Conservation (phyloP, 2,888 invertebrate genomes). For the Sinodicranocentrus sp. region DNA sequence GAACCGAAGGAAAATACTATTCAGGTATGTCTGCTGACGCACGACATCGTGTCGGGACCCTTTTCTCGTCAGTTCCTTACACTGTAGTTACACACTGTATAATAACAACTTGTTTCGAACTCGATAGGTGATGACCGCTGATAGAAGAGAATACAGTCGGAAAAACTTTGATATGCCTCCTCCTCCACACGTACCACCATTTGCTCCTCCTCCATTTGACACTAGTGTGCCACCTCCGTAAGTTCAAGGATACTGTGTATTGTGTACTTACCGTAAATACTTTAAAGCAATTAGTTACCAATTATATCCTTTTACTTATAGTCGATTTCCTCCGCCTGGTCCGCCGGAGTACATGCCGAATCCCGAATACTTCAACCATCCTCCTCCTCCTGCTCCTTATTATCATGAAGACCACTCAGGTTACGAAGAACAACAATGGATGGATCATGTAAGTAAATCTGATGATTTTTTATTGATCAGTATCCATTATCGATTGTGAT, state of each 20-base stretch:
- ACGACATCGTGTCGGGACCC: too few relatives aligned
- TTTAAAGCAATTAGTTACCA: neutral
- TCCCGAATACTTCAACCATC: conserved; percentile 74
- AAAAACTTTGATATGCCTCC: conserved; percentile 78
- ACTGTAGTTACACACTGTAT: too few relatives aligned
- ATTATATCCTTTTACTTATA: neutral
- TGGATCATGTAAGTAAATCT: conserved; percentile 80
- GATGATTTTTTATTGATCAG: too few relatives aligned
- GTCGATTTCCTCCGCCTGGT: conserved; percentile 62
- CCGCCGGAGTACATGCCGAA: conserved; percentile 71
- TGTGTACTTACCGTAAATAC: conserved; percentile 5
- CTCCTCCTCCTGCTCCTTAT: conserved; percentile 71
- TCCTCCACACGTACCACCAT: conserved; percentile 54
- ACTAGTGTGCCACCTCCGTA: conserved; percentile 80
- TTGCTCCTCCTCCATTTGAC: conserved; percentile 83
- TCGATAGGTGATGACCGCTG: conserved; percentile 91
- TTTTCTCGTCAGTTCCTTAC: too few relatives aligned
- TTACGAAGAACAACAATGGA: conserved; percentile 85
- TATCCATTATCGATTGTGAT: too few relatives aligned
- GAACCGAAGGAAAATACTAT: conserved; percentile 88
- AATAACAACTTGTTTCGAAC: neutral
- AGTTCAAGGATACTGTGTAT: neutral
- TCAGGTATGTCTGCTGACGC: too few relatives aligned
- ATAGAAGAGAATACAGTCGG: conserved; percentile 90
- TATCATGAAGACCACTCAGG: conserved; percentile 67